A percentile compares a stretch with the other conserved stretches of the same genome.
phyloP scores from a whole-genome alignment of 2,797 vertebrate genomes.

The Chrysocyon brachyurus region DNA sequence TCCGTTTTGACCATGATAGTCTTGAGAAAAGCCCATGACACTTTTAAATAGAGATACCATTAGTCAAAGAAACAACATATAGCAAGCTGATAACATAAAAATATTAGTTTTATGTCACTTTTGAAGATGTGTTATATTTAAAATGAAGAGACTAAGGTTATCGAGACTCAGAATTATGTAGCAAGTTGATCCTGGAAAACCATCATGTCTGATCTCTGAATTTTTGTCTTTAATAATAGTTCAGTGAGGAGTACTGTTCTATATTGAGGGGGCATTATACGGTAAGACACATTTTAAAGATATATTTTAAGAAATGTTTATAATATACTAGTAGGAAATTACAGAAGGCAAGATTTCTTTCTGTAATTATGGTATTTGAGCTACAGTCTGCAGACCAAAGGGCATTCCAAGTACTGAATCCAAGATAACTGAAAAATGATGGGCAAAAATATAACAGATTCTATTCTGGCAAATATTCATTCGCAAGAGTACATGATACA shows the following conservation, averaged over 20 bases:
- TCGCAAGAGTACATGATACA: background rate
- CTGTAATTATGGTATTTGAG: conserved; percentile 54
- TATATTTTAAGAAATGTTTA: conserved; percentile 63
- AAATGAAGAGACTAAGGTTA: conserved; percentile 54
- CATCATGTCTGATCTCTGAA: conserved; percentile 7
- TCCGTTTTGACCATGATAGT: conserved; percentile 14
- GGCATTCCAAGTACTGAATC: background rate
- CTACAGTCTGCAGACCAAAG: background rate
- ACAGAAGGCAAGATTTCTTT: conserved; percentile 53
- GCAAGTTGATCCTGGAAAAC: conserved; percentile 51
- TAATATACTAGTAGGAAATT: conserved; percentile 48
- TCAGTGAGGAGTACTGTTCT: background rate
- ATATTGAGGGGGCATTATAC: background rate
- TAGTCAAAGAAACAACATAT: conserved; percentile 28
- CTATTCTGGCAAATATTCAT: conserved; percentile 47
- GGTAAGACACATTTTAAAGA: conserved; percentile 45
- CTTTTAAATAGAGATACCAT: conserved; percentile 24
- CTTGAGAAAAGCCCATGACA: conserved; percentile 45
- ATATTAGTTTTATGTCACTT: conserved; percentile 37
- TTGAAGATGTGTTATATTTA: conserved; percentile 61
- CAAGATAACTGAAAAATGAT: conserved; percentile 44
- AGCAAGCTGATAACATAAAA: conserved; percentile 22
- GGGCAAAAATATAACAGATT: conserved; percentile 39
- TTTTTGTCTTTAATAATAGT: conserved; percentile 59
- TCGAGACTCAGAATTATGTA: conserved; percentile 38